A percentile compares a stretch with the other conserved stretches of the same genome.
phyloP scores from a whole-genome alignment of 2,797 vertebrate species.

The Gallinago nigripennis region DNA sequence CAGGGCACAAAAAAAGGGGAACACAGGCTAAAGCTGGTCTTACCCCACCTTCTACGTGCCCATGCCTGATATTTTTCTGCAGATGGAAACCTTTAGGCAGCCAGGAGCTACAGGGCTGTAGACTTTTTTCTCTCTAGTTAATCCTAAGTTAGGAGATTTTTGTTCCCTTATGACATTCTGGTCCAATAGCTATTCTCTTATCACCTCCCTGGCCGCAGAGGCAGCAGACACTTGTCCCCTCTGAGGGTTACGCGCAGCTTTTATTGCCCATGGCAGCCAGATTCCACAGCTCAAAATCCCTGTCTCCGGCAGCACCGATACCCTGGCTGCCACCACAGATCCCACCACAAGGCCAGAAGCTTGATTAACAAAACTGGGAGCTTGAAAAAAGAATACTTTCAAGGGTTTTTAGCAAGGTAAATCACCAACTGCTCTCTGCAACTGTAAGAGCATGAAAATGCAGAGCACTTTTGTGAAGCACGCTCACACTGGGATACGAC shows the following conservation, averaged over 20 bases:
- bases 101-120: accelerated
- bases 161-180: background rate
- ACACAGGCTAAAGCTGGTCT: background rate
- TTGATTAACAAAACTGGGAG: background rate
- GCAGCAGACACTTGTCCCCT: background rate
- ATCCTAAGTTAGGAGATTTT: background rate
- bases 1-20: background rate
- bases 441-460: accelerated
- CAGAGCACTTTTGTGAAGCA: accelerated
- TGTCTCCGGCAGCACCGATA: background rate
- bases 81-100: background rate
- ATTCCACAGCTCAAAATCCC: background rate
- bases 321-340: background rate
- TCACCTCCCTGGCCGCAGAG: background rate
- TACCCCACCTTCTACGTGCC: background rate
- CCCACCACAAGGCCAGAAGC: background rate
- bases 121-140: background rate
- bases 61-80: background rate
- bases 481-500: background rate
- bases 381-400: background rate
- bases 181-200: background rate
- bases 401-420: background rate
- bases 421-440: background rate
- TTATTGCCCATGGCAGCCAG: background rate
- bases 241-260: background rate